Evolutionary conservation across 2,888 invertebrate species (phyloP).

Genomic region (Drosophila mercatorum): DNA sequence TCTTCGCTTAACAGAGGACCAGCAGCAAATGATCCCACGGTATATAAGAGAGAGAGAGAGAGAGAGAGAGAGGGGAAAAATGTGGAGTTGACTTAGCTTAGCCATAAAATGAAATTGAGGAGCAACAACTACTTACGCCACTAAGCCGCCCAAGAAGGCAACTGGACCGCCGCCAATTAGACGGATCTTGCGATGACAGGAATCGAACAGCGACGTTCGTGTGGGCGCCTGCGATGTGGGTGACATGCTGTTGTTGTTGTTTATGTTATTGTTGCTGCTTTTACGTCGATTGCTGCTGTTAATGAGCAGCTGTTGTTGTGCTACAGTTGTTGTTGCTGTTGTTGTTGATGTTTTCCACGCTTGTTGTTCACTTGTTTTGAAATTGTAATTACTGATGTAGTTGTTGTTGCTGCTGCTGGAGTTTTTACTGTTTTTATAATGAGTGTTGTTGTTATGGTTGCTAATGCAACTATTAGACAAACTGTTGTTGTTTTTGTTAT

Average conservation of each 20-base stretch:
- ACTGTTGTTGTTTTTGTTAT: constrained; percentile 46
- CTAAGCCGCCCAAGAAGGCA: constrained; percentile 89
- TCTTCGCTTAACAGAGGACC: not conserved
- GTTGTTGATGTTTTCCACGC: constrained; percentile 54
- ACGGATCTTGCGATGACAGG: constrained; percentile 90
- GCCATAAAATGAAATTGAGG: constrained; percentile 17
- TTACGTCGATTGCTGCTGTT: constrained; percentile 44
- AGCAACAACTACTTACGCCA: constrained; percentile 87
- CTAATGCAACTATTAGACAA: constrained; percentile 73
- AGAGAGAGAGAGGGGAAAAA: constrained; percentile 11
- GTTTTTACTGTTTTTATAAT: constrained; percentile 77
- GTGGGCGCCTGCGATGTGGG: constrained; percentile 85
- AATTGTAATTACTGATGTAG: constrained; percentile 74
- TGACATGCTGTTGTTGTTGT: constrained; percentile 72
- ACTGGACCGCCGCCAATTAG: constrained; percentile 89
- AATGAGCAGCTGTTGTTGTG: constrained; percentile 56
- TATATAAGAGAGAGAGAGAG: constrained; percentile 12
- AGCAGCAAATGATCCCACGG: constrained; percentile 23
- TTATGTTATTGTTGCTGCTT: constrained; percentile 37
- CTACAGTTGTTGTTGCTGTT: constrained; percentile 39
- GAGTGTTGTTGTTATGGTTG: constrained; percentile 66
- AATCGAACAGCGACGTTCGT: constrained; percentile 89
- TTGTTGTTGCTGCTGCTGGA: constrained; percentile 48
- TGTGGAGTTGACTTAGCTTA: constrained; percentile 8
- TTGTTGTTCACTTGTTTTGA: constrained; percentile 73